These are phyloP conservation scores for Carettochelys insculpta DNA, from an alignment of 2,113 vertebrate genomes.

Conservation along the genomic window DNA sequence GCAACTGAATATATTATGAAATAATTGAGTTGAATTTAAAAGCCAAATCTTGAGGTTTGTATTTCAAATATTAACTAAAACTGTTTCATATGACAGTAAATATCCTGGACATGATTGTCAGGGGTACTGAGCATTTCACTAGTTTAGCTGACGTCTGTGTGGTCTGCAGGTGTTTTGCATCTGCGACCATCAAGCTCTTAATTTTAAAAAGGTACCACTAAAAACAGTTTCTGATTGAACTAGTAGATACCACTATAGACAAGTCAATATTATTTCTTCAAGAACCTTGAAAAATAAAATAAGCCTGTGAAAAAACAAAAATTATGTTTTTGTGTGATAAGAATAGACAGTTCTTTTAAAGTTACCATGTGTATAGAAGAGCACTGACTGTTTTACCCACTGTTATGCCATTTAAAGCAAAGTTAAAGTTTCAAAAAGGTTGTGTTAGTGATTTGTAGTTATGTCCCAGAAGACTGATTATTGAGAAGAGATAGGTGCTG, in stretches of 20 bases:
- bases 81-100: constrained; percentile 23
- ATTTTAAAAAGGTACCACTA: constrained; percentile 4
- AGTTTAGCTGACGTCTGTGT: not conserved
- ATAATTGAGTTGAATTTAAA: constrained; percentile 14
- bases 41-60: not conserved
- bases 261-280: not conserved
- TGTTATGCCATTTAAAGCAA: not conserved
- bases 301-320: not conserved
- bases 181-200: not conserved
- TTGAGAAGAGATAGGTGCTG: not conserved
- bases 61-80: constrained; percentile 35
- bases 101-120: not conserved
- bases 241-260: not conserved
- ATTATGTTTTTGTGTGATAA: not conserved
- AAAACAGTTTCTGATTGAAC: not conserved
- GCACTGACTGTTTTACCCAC: not conserved
- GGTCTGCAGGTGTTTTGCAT: rapidly evolving
- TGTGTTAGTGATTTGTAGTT: not conserved
- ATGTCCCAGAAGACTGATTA: not conserved
- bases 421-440: not conserved
- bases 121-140: not conserved
- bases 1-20: constrained; percentile 30
- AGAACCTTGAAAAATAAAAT: not conserved
- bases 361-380: not conserved
- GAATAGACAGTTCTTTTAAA: not conserved